Evolutionary conservation across 2,113 vertebrate species (phyloP).

Genomic region (Cacatua alba): DNA sequence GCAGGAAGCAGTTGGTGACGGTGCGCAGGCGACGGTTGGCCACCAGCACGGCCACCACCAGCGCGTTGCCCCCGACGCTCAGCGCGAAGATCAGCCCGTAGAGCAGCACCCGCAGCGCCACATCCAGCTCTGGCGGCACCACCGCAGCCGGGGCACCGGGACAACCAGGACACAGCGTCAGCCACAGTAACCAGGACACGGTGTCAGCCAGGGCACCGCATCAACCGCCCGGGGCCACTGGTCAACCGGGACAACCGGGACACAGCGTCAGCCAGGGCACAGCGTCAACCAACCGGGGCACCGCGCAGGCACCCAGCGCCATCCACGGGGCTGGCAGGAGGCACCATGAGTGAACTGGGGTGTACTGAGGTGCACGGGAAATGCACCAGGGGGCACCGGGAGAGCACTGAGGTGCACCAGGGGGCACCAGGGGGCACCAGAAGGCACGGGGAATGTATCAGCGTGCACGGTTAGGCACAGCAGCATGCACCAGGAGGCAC

Average conservation of each 20-base stretch:
- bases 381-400: too few relatives aligned
- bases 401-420: too few relatives aligned
- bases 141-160: not conserved
- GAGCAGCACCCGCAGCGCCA: constrained; percentile 84
- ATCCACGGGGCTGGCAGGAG: too few relatives aligned
- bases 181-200: not conserved
- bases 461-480: not conserved
- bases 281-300: too few relatives aligned
- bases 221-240: too few relatives aligned
- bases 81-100: constrained; percentile 89
- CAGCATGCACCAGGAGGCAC: not conserved
- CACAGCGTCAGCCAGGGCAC: not conserved
- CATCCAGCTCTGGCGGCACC: constrained; percentile 77
- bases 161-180: not conserved
- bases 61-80: constrained; percentile 88
- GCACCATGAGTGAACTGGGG: not conserved
- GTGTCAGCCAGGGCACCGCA: not conserved
- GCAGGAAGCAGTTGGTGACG: constrained; percentile 93
- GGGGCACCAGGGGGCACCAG: too few relatives aligned
- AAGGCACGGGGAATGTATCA: not conserved
- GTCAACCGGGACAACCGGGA: not conserved
- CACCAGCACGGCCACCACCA: constrained; percentile 89
- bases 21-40: constrained; percentile 91
- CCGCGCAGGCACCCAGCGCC: not conserved
- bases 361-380: not conserved